These are phyloP conservation scores for Hylaea fasciaria DNA, from an alignment of 2,888 invertebrate genomes.

Conservation along the genomic window DNA sequence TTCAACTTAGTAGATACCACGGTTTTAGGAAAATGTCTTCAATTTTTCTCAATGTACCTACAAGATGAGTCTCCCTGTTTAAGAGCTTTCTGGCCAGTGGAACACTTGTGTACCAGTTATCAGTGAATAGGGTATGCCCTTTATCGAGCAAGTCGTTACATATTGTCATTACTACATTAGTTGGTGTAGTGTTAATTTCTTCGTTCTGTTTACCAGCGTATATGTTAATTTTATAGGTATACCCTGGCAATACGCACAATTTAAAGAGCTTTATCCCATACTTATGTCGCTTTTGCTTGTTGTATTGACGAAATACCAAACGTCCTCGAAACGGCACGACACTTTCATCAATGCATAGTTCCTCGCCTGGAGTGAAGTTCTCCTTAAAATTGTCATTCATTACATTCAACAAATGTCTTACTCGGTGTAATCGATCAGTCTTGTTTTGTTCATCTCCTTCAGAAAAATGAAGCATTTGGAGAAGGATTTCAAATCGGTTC, in stretches of 20 bases:
- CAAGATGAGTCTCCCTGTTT: constrained; percentile 51
- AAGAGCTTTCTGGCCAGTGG: constrained; percentile 50
- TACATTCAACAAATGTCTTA: too few relatives aligned
- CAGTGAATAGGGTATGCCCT: constrained; percentile 51
- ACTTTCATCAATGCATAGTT: constrained; percentile 50
- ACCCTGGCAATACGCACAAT: constrained; percentile 49
- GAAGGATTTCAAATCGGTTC: too few relatives aligned
- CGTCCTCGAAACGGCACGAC: constrained; percentile 47
- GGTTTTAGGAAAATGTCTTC: too few relatives aligned
- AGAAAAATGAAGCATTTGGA: too few relatives aligned
- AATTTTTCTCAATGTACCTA: constrained; percentile 54
- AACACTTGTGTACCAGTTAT: constrained; percentile 56
- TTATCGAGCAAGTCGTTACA: constrained; percentile 46
- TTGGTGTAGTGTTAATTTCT: constrained; percentile 31
- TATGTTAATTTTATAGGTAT: constrained; percentile 47
- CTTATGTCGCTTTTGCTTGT: constrained; percentile 45
- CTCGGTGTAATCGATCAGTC: too few relatives aligned
- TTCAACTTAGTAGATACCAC: too few relatives aligned
- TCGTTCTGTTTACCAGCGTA: constrained; percentile 53
- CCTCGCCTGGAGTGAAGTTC: constrained; percentile 47
- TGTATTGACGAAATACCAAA: constrained; percentile 49
- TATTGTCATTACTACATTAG: constrained; percentile 43
- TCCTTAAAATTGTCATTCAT: constrained; percentile 46
- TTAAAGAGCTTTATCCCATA: constrained; percentile 54
- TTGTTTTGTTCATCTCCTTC: too few relatives aligned